phyloP scores from a whole-genome alignment of 1,140 invertebrate genomes.

The Drosophila elegans region DNA sequence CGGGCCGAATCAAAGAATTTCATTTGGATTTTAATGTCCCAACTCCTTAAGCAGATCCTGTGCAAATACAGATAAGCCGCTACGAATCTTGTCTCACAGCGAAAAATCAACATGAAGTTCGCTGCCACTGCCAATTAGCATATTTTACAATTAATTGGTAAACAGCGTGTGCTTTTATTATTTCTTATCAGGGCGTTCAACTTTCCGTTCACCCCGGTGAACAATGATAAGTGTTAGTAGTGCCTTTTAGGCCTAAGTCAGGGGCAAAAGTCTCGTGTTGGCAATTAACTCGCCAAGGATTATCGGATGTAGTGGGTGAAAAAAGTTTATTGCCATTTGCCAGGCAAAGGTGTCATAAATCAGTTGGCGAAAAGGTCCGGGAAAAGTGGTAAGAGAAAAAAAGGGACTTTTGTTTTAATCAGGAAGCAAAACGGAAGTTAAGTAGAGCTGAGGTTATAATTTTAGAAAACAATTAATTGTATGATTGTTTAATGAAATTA shows the following conservation, averaged over 20 bases:
- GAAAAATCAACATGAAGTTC: conserved; percentile 23
- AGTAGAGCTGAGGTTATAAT: neutral
- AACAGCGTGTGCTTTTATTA: conserved; percentile 28
- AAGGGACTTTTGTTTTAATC: neutral
- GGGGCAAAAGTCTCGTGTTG: conserved; percentile 8
- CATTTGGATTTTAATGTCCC: conserved; percentile 73
- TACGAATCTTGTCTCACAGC: conserved; percentile 27
- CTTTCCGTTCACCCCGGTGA: conserved; percentile 23
- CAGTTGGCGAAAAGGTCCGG: neutral
- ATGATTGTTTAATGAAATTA: neutral
- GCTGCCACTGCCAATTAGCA: conserved; percentile 64
- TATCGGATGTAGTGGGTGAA: conserved; percentile 22
- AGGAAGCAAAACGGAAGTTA: neutral
- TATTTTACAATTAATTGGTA: conserved; percentile 74
- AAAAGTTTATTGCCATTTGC: conserved; percentile 25
- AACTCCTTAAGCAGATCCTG: conserved; percentile 51
- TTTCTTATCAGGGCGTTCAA: conserved; percentile 18
- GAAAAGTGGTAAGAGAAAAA: neutral
- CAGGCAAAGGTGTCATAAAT: conserved; percentile 34
- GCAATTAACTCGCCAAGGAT: conserved; percentile 33
- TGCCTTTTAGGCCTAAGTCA: neutral
- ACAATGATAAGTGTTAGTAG: neutral
- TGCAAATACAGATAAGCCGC: conserved; percentile 72
- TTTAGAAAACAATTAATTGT: too few relatives aligned
- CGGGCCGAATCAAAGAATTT: conserved; percentile 68